Conservation (phyloP, 2,797 vertebrate genomes). For the Sebastes iracundus region DNA sequence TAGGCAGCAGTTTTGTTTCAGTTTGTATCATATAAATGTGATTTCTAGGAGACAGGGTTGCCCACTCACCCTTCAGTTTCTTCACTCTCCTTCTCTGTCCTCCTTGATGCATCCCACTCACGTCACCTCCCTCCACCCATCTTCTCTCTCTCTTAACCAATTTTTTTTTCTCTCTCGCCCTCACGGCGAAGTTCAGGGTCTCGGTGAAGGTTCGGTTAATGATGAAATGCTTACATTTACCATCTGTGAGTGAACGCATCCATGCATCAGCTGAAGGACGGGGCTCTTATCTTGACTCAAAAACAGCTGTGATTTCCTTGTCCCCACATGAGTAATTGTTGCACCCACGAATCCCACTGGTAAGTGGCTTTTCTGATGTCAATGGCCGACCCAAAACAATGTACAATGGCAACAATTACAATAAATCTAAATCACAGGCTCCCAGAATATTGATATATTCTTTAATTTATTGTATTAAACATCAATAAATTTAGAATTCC, state of each 20-base stretch:
- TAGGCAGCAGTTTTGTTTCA: background rate
- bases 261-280: slow-evolving; percentile 50
- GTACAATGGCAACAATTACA: too few relatives aligned
- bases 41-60: background rate
- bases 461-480: too few relatives aligned
- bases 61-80: background rate
- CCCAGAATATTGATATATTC: too few relatives aligned
- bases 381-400: too few relatives aligned
- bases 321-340: background rate
- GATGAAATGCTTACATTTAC: slow-evolving; percentile 40
- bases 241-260: slow-evolving; percentile 35
- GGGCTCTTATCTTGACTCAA: slow-evolving; percentile 14
- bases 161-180: background rate
- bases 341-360: background rate
- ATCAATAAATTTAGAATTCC: too few relatives aligned
- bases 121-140: slow-evolving; percentile 6
- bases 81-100: background rate
- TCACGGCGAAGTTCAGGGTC: slow-evolving; percentile 50
- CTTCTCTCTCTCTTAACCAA: background rate
- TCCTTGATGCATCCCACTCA: background rate
- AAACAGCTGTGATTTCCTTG: slow-evolving; percentile 27
- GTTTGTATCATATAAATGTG: background rate
- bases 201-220: slow-evolving; percentile 50
- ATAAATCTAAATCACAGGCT: too few relatives aligned
- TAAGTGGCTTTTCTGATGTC: too few relatives aligned